These are phyloP conservation scores for Steinernema feltiae DNA, from an alignment of 1,140 invertebrate species.

Conservation along the genomic window DNA sequence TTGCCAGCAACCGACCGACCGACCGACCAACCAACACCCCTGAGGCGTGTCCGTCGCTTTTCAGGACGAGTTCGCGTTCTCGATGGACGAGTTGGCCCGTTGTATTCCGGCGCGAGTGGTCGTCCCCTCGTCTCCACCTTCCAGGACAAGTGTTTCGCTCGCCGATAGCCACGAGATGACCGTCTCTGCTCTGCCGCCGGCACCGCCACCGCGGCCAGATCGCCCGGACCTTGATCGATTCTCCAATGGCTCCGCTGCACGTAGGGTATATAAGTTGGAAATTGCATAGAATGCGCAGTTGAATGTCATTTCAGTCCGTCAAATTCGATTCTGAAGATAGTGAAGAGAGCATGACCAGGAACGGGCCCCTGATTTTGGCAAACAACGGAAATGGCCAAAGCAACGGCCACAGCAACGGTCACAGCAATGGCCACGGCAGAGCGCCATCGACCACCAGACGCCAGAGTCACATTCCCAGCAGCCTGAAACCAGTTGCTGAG, in stretches of 20 bases:
- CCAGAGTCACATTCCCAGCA: neutral
- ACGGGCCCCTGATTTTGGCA: neutral
- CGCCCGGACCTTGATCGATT: neutral
- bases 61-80: constrained; percentile 2
- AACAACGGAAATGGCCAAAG: neutral
- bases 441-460: neutral
- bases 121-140: neutral
- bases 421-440: neutral
- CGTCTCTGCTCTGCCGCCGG: neutral
- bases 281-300: neutral
- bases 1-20: neutral
- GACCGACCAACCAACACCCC: neutral
- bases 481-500: neutral
- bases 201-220: neutral
- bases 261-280: neutral
- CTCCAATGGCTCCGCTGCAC: neutral
- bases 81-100: constrained; percentile 5
- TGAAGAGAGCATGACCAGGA: neutral
- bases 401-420: neutral
- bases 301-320: neutral
- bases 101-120: constrained; percentile 4
- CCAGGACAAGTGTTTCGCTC: neutral
- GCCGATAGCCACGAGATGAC: neutral
- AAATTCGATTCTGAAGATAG: neutral
- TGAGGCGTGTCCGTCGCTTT: neutral